Evolutionary conservation across 2,113 vertebrate genomes (phyloP), one percentile per base, ranked within the genome.

Genomic region (Corythaixoides concolor): DNA sequence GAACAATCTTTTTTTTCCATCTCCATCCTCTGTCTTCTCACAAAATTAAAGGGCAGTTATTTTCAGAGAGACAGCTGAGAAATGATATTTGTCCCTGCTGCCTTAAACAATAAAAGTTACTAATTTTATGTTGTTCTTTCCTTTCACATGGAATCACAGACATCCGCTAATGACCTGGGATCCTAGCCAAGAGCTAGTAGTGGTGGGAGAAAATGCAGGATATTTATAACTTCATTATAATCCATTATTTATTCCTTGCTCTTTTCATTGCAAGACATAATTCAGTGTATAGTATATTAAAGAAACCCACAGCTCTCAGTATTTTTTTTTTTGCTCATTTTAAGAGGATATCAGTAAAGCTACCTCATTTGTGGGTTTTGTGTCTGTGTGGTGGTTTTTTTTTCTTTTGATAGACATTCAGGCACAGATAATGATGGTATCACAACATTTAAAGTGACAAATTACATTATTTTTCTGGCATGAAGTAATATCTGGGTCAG

Each of bases 181-280:
- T 85, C 37, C 49, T 55, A 80, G 96, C 95, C 96, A 97, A 93
- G 60, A 88, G 68, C 72, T 78, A 83, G 88, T 18, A 7, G 68
- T 2, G 4, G 55, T 86, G 59, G 68, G 82, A 86, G 79, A 96
- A 93, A 86, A 85, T 70, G 67, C 43, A 63, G 82, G 75, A 72
- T 93, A 97, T 96, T 96, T 94, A 92, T 95, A 96, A 86, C 90
- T 95, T 95, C 85, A 74, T 94, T 94, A 78, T 78, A 78, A 64
- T 74, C 72, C 19, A 4, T 47, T 73, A 27, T 83, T 95, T 94
- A 50, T 83, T 93, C 43, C 35, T 85, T 66, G 39, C 18, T 90
- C 32, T 92, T 24, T 70, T 90, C 59, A 76, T 73, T 83, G 30
- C 33, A 41, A 37, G 63, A 75, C 23, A 67, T 33, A 27, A 43